These are phyloP conservation scores for Tetranychus piercei DNA, from an alignment of 2,888 invertebrate genomes.

Conservation along the genomic window DNA sequence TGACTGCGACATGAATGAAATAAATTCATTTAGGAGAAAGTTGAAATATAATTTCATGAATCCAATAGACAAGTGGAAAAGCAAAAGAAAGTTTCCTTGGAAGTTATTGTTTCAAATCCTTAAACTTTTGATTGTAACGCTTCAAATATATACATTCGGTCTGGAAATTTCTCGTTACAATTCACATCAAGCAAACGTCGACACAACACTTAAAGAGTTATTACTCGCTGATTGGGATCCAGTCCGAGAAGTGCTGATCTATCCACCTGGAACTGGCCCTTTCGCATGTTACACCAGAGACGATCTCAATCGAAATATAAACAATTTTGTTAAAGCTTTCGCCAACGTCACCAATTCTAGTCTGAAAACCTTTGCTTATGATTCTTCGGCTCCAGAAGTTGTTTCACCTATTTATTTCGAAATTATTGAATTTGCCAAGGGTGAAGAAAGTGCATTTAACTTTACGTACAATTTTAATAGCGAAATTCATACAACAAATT, in stretches of 20 bases:
- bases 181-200: constrained; percentile 79
- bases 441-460: constrained; percentile 65
- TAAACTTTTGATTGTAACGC: constrained; percentile 82
- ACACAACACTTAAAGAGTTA: constrained; percentile 73
- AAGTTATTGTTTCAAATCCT: constrained; percentile 85
- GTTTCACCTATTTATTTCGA: constrained; percentile 57
- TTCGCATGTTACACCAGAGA: constrained; percentile 66
- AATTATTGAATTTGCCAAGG: constrained; percentile 56
- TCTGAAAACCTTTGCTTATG: constrained; percentile 26
- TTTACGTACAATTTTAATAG: constrained; percentile 70
- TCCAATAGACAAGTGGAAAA: constrained; percentile 91
- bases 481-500: constrained; percentile 11
- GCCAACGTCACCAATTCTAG: constrained; percentile 23
- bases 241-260: constrained; percentile 61
- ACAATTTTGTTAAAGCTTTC: constrained; percentile 48
- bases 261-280: constrained; percentile 76
- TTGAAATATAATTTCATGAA: constrained; percentile 93
- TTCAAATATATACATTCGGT: constrained; percentile 82
- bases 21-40: constrained; percentile 33
- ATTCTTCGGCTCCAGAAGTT: constrained; percentile 16
- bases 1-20: neutral
- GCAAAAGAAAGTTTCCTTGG: constrained; percentile 78
- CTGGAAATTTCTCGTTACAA: constrained; percentile 70
- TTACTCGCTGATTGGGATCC: constrained; percentile 67
- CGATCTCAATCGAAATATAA: constrained; percentile 60